Conservation (phyloP, 2,888 invertebrate species). For the Aphidius colemani region DNA sequence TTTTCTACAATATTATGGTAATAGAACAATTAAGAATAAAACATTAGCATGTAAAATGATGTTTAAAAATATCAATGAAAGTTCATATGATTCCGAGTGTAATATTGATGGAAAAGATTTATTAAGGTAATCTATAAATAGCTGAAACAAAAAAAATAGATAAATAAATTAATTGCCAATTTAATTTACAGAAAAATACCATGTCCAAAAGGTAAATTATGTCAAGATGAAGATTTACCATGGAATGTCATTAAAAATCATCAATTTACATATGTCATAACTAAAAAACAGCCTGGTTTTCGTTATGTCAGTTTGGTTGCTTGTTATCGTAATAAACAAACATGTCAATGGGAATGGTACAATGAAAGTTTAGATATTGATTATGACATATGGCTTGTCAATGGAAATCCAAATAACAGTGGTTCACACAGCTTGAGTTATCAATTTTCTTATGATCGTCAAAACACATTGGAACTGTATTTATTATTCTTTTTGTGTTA, state of each 20-base stretch:
- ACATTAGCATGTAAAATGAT: conserved; percentile 81
- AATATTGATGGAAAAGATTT: conserved; percentile 77
- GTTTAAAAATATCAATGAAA: conserved; percentile 81
- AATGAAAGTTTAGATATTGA: conserved; percentile 66
- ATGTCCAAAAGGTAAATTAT: conserved; percentile 75
- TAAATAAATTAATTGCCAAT: background rate
- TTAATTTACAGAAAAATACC: conserved; percentile 72
- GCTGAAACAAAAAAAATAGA: background rate
- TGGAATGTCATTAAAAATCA: conserved; percentile 83
- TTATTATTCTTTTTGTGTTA: conserved; percentile 86
- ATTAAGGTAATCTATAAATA: conserved; percentile 60
- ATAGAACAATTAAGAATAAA: conserved; percentile 69
- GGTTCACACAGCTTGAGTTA: conserved; percentile 87
- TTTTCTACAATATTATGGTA: conserved; percentile 89
- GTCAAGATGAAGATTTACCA: conserved; percentile 84
- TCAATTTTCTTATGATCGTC: conserved; percentile 96
- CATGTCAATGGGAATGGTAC: conserved; percentile 85
- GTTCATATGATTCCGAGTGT: conserved; percentile 85
- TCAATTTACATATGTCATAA: conserved; percentile 94
- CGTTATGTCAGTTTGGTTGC: conserved; percentile 96
- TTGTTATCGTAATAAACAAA: conserved; percentile 80
- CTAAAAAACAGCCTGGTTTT: conserved; percentile 90
- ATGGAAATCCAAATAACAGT: conserved; percentile 90
- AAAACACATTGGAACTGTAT: conserved; percentile 90
- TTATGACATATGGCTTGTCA: conserved; percentile 95